A percentile compares a stretch with the other conserved stretches of the same genome.
These are phyloP conservation scores for Criorhina ranunculi DNA, from an alignment of 2,888 invertebrate genomes.

Conservation along the genomic window DNA sequence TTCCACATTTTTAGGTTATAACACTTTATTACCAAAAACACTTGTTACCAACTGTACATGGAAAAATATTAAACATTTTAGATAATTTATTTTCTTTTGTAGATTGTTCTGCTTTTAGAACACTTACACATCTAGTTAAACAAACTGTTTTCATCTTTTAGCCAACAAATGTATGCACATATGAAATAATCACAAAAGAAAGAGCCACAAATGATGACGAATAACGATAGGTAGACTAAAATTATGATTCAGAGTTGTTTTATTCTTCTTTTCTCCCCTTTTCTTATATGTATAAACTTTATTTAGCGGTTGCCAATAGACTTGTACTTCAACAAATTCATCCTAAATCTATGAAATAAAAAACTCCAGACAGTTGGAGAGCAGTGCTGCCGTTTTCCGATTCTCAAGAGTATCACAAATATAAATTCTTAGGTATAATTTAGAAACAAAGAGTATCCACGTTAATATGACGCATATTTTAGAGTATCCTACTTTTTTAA, in stretches of 20 bases:
- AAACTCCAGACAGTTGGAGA: neutral
- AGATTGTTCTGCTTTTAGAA: conserved; percentile 17
- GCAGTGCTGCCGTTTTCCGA: no score
- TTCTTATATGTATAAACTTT: conserved; percentile 4
- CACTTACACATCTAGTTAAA: conserved; percentile 10
- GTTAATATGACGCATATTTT: no score
- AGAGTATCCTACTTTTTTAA: no score
- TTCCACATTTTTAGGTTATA: no score
- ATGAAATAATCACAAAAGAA: conserved; percentile 19
- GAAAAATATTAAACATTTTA: conserved; percentile 1
- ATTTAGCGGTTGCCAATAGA: conserved; percentile 35
- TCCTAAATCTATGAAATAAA: conserved; percentile 30
- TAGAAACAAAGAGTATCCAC: no score
- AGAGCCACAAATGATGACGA: conserved; percentile 4
- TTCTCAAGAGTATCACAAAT: no score
- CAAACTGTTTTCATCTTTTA: conserved; percentile 5
- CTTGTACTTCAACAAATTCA: conserved; percentile 11
- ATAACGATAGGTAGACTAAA: conserved; percentile 57
- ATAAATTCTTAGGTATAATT: no score
- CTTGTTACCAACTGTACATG: conserved; percentile 26
- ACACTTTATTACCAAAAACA: neutral
- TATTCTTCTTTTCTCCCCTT: neutral
- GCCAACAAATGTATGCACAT: conserved; percentile 8
- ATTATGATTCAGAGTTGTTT: conserved; percentile 40
- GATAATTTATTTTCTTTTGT: neutral